Evolutionary conservation across 1,140 invertebrate species (phyloP).

Genomic region (Drosophila mayri): DNA sequence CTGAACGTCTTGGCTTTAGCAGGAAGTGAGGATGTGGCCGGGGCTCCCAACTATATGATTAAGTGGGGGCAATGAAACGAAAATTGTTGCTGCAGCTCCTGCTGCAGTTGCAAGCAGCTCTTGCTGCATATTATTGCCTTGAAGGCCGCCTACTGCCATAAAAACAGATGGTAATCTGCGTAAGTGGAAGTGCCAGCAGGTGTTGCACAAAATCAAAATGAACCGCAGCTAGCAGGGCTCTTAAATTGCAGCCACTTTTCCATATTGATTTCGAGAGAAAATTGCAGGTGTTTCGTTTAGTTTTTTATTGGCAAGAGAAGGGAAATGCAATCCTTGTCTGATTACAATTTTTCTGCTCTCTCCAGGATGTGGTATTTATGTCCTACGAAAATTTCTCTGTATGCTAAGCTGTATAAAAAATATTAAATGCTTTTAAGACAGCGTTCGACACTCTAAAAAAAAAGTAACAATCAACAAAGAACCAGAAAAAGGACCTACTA

Average conservation of each 20-base stretch:
- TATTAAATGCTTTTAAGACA: neutral
- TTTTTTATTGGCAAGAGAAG: neutral
- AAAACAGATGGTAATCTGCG: slow-evolving; percentile 75
- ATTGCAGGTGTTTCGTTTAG: neutral
- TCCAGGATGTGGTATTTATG: no score
- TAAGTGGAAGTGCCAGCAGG: slow-evolving; percentile 73
- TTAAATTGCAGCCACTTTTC: slow-evolving; percentile 22
- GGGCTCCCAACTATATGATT: slow-evolving; percentile 43
- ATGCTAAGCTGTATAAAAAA: neutral
- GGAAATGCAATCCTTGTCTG: no score
- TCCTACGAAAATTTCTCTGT: no score
- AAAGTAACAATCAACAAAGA: no score
- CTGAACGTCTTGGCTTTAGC: neutral
- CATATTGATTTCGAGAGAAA: slow-evolving; percentile 21
- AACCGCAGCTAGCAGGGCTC: neutral
- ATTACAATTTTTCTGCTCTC: no score
- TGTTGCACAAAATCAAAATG: slow-evolving; percentile 41
- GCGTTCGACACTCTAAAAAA: neutral
- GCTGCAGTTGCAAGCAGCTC: slow-evolving; percentile 25
- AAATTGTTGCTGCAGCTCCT: slow-evolving; percentile 13
- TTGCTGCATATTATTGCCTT: slow-evolving; percentile 25
- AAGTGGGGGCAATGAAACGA: slow-evolving; percentile 24
- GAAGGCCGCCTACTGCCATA: slow-evolving; percentile 49
- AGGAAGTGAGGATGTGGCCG: slow-evolving; percentile 4
- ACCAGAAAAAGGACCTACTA: no score